Evolutionary conservation across 1,140 invertebrate genomes (phyloP).

Genomic region (Lucilia cuprina): DNA sequence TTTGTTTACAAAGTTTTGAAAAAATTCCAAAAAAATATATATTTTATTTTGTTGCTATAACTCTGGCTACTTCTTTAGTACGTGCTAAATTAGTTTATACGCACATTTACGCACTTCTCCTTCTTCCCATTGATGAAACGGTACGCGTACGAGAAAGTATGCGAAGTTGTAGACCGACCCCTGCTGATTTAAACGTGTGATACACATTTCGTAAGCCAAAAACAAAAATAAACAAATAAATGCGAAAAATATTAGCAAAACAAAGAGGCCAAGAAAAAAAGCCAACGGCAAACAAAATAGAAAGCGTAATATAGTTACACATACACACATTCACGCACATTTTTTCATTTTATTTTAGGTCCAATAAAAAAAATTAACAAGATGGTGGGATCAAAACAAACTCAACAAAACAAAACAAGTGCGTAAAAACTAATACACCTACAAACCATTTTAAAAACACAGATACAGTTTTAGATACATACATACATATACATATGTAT

Average conservation of each 20-base stretch:
- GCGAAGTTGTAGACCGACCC: too few species aligned
- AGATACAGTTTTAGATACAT: neutral
- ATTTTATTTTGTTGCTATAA: too few species aligned
- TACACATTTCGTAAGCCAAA: neutral
- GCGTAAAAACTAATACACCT: neutral
- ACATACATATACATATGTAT: neutral
- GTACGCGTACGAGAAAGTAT: too few species aligned
- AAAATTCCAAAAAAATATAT: neutral
- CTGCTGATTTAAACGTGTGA: neutral
- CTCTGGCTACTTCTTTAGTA: too few species aligned
- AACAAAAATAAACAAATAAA: neutral
- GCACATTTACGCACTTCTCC: neutral
- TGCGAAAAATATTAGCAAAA: constrained; percentile 2
- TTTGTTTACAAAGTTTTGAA: neutral
- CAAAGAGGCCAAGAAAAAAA: neutral
- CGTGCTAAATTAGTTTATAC: too few species aligned
- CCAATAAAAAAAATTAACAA: neutral
- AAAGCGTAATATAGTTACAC: neutral
- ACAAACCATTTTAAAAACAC: neutral
- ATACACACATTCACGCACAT: neutral
- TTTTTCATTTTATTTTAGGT: neutral
- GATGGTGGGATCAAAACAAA: neutral
- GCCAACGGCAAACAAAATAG: neutral
- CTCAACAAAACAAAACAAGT: neutral
- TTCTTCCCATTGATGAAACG: neutral